phyloP scores from a whole-genome alignment of 23 tunicate species.

The Trididemnum miniatum region DNA sequence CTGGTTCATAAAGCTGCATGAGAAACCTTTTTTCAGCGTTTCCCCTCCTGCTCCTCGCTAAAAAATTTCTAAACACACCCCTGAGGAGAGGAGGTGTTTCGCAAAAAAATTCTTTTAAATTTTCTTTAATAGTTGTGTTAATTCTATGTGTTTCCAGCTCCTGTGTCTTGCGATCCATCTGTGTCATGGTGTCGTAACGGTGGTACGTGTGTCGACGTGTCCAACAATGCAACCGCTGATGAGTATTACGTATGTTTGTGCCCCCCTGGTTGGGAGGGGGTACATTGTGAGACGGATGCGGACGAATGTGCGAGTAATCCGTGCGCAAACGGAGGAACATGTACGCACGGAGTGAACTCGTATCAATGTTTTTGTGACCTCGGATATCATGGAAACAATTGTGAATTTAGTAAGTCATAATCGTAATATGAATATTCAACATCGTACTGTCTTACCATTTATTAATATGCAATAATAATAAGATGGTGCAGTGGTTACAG shows the following conservation, averaged over 20 bases:
- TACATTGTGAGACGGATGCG: conserved; percentile 72
- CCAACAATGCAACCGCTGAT: conserved; percentile 6
- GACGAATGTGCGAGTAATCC: conserved; percentile 79
- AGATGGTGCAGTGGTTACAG: too few relatives aligned
- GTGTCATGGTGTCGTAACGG: conserved; percentile 64
- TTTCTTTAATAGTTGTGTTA: too few relatives aligned
- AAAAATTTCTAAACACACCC: too few relatives aligned
- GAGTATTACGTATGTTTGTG: conserved; percentile 62
- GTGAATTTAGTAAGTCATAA: conserved; percentile 65
- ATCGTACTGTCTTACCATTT: too few relatives aligned
- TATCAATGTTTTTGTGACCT: conserved; percentile 61
- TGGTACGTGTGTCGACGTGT: conserved; percentile 48
- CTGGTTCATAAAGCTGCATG: too few relatives aligned
- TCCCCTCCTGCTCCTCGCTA: too few relatives aligned
- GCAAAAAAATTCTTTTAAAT: too few relatives aligned
- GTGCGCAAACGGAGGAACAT: conserved; percentile 70
- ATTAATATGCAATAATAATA: too few relatives aligned
- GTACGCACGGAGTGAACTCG: conserved; percentile 56
- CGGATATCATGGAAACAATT: conserved; percentile 65
- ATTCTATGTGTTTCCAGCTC: too few relatives aligned
- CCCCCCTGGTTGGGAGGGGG: conserved; percentile 75
- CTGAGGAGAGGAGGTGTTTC: too few relatives aligned
- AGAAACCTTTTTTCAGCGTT: too few relatives aligned
- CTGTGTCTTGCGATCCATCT: conserved; percentile 12
- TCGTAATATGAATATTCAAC: too few relatives aligned